A percentile compares a stretch with the other conserved stretches of the same genome.
phyloP scores from a whole-genome alignment of 2,888 invertebrate genomes.

The Panorpa germanica region DNA sequence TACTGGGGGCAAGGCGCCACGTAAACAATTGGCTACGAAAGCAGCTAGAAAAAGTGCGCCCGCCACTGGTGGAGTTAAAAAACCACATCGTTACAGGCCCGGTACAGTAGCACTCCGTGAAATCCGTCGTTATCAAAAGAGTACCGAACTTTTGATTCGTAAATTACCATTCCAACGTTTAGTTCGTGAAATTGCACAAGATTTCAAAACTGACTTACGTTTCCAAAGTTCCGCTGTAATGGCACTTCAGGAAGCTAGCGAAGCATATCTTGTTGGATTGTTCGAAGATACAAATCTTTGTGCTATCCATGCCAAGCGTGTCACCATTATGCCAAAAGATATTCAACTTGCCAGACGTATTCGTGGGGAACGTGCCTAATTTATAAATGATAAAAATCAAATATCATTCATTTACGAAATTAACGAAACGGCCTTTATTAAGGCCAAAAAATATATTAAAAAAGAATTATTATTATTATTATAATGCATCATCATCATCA shows the following conservation, averaged over 20 bases:
- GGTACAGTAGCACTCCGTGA: slow-evolving; percentile 51
- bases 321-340: slow-evolving; percentile 44
- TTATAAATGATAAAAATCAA: too few species aligned
- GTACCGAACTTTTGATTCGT: slow-evolving; percentile 48
- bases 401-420: too few species aligned
- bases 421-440: too few species aligned
- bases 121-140: slow-evolving; percentile 54
- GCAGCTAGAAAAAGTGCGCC: slow-evolving; percentile 54
- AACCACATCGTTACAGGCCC: slow-evolving; percentile 49
- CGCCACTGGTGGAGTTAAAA: slow-evolving; percentile 54
- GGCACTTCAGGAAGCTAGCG: slow-evolving; percentile 41
- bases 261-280: slow-evolving; percentile 44
- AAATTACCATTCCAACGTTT: slow-evolving; percentile 54
- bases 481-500: too few species aligned
- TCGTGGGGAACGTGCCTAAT: too few species aligned
- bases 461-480: too few species aligned
- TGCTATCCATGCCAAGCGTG: slow-evolving; percentile 55
- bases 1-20: slow-evolving; percentile 53
- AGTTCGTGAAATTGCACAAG: slow-evolving; percentile 54
- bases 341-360: slow-evolving; percentile 36
- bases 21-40: slow-evolving; percentile 60
- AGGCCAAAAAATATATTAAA: too few species aligned
- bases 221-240: slow-evolving; percentile 53
- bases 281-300: slow-evolving; percentile 64
- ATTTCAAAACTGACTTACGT: slow-evolving; percentile 49